Conservation (phyloP, 2,888 invertebrate species). For the Stenurella melanura region DNA sequence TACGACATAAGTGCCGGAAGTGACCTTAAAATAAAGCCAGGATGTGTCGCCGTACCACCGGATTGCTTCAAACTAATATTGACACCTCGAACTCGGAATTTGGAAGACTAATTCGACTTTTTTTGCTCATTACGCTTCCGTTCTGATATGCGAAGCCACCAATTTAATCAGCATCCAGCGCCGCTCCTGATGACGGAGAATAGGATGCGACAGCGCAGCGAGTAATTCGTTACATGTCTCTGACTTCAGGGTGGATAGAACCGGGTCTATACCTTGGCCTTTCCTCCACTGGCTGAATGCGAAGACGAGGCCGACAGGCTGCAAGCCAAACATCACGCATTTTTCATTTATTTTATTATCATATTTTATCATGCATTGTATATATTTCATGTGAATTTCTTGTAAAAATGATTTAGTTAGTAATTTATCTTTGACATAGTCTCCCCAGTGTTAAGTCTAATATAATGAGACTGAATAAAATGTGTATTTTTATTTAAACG, state of each 20-base stretch:
- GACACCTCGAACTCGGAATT: conserved; percentile 71
- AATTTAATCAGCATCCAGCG: conserved; percentile 30
- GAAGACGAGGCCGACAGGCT: conserved; percentile 56
- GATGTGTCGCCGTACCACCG: conserved; percentile 85
- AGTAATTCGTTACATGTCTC: conserved; percentile 44
- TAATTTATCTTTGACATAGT: conserved; percentile 63
- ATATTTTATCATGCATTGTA: conserved; percentile 64
- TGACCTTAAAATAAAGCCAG: conserved; percentile 78
- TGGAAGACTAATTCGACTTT: background rate
- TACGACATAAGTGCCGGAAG: conserved; percentile 80
- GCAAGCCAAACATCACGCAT: conserved; percentile 63
- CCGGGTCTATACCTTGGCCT: conserved; percentile 41
- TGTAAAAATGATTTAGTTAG: conserved; percentile 69
- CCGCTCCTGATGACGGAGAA: conserved; percentile 34
- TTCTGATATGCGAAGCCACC: conserved; percentile 15
- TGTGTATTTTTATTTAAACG: conserved; percentile 65
- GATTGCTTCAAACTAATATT: conserved; percentile 81
- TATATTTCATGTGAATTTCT: conserved; percentile 68
- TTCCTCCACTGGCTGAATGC: conserved; percentile 46
- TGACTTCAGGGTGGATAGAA: conserved; percentile 42
- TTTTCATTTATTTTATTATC: conserved; percentile 61
- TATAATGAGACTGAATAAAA: conserved; percentile 72
- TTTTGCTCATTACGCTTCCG: conserved; percentile 30
- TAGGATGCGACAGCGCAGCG: conserved; percentile 35
- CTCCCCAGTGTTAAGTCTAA: conserved; percentile 68